A percentile compares a stretch with the other conserved stretches of the same genome.
phyloP scores from a whole-genome alignment of 2,888 invertebrate genomes.

The Agelastica alni region DNA sequence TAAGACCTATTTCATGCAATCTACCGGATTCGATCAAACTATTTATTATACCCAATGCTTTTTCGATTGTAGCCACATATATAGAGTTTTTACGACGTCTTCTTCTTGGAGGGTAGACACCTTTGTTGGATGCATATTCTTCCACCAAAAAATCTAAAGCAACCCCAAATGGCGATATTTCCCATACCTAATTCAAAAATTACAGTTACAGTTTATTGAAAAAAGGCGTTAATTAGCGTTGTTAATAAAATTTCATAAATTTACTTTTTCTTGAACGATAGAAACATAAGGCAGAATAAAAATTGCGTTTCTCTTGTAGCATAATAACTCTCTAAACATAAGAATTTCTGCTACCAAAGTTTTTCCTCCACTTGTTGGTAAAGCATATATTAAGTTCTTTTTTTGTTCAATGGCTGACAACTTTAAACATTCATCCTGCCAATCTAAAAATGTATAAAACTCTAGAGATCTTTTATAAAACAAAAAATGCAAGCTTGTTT shows the following conservation, averaged over 20 bases:
- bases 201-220: too few species aligned
- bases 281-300: conserved; percentile 94
- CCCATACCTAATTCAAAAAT: conserved; percentile 80
- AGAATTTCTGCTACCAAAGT: conserved; percentile 95
- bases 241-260: too few species aligned
- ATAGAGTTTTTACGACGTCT: conserved; percentile 75
- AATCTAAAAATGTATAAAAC: conserved; percentile 76
- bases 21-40: conserved; percentile 80
- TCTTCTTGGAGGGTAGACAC: conserved; percentile 78
- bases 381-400: conserved; percentile 85
- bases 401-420: conserved; percentile 73
- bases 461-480: too few species aligned
- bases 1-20: conserved; percentile 76
- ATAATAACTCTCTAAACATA: conserved; percentile 83
- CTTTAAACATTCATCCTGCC: conserved; percentile 92
- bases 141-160: conserved; percentile 88
- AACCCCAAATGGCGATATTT: conserved; percentile 84
- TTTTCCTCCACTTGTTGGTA: conserved; percentile 97
- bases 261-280: conserved; percentile 95
- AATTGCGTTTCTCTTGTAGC: conserved; percentile 79
- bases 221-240: too few species aligned
- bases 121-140: conserved; percentile 93
- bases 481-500: too few species aligned
- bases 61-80: conserved; percentile 94
- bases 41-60: conserved; percentile 83